Evolutionary conservation across 2,113 vertebrate genomes (phyloP), one percentile per base, ranked within the genome.

Genomic region (Mola mola): DNA sequence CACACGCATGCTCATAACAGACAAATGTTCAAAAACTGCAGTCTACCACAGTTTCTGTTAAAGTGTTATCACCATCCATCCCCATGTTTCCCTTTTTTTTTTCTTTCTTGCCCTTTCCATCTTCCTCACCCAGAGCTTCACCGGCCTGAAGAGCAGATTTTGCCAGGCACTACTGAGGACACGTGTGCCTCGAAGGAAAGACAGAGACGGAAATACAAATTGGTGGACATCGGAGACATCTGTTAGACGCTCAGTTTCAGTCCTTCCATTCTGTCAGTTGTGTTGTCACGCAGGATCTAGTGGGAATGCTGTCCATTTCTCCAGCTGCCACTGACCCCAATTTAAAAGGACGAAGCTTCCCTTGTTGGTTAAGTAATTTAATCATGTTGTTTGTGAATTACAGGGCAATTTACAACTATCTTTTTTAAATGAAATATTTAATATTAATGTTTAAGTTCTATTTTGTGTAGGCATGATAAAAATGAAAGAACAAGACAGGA

Each of bases 81-180:
- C 37, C 21, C 49, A 38, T 37, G 33, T 58, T n/a, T 3, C 40
- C 7, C 9, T 48, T 3, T 12, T 47, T 20, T 3, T 8, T 16
- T 17, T 16, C 2, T 28, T 7, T 46, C 8, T 19, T 7, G 24
- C 4, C n/a, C 19, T 12, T 2, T 49, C 25, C 40, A 15, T 47
- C 33, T 28, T 13, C 3, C 36, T 6, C 13, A 16, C 11, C 26
- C 21, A 6, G n/a, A 1, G 2, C 34, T 40, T 68, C 67, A 5
- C 17, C 15, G n/a, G 57, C 73, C 63, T 69, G 37, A 25, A 72
- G 59, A 47, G 67, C 64, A 78, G 37, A 66, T 71, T 72, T 73
- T 61, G 40, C 57, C 71, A 59, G 57, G 44, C 53, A 61, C 38
- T 65, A 5, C 60, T 43, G 51, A 81, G 79, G 77, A 76, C 79